These are phyloP conservation scores for Eulemur albifrons DNA, from an alignment of 2,797 vertebrate genomes.

Conservation along the genomic window DNA sequence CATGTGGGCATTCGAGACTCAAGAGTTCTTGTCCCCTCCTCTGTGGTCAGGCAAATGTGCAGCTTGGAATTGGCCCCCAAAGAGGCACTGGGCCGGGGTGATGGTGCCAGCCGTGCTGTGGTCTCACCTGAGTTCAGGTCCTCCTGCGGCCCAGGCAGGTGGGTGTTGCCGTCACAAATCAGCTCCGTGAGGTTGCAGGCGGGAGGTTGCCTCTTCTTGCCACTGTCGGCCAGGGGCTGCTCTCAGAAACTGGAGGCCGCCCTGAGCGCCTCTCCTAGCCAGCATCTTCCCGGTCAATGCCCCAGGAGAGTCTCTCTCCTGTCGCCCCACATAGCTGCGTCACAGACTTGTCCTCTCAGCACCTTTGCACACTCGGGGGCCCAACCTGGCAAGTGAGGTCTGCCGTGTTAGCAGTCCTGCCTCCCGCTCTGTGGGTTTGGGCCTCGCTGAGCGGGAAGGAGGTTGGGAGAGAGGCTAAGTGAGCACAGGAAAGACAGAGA, in stretches of 20 bases:
- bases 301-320: background rate
- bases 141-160: too few species aligned
- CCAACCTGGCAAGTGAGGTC: too few species aligned
- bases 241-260: background rate
- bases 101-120: background rate
- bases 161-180: background rate
- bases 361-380: too few species aligned
- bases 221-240: background rate
- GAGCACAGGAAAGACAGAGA: background rate
- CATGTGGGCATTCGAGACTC: too few species aligned
- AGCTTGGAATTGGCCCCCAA: background rate
- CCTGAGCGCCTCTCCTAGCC: background rate
- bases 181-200: background rate
- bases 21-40: too few species aligned
- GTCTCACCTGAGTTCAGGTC: background rate
- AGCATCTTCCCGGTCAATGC: background rate
- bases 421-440: background rate
- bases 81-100: background rate
- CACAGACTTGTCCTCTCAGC: too few species aligned
- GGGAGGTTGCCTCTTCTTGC: background rate
- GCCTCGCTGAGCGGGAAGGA: background rate
- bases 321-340: background rate
- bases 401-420: background rate
- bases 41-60: background rate
- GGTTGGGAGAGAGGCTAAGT: background rate